These are phyloP conservation scores for Rhegmatorhina hoffmannsi DNA, from an alignment of 2,113 vertebrate species.

Conservation along the genomic window DNA sequence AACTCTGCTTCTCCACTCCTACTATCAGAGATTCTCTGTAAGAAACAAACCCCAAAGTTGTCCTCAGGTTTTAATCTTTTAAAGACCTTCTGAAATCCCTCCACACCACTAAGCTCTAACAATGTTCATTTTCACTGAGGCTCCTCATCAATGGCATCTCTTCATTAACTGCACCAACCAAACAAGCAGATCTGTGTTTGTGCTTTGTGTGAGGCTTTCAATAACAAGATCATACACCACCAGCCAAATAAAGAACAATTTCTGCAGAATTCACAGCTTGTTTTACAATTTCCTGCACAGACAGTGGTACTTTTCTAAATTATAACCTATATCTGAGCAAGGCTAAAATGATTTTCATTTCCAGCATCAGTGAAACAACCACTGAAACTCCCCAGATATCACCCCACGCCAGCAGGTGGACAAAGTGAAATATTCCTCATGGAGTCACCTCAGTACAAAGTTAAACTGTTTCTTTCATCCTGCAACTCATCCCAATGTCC, in stretches of 20 bases:
- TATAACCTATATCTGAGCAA: neutral
- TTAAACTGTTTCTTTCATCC: neutral
- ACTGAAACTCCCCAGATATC: neutral
- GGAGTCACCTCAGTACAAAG: neutral
- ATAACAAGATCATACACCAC: neutral
- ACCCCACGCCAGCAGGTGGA: neutral
- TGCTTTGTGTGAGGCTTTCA: neutral
- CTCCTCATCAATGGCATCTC: neutral
- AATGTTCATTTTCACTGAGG: neutral
- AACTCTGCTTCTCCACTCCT: neutral
- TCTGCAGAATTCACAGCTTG: neutral
- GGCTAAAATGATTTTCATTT: neutral
- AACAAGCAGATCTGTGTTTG: neutral
- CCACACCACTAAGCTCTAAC: neutral
- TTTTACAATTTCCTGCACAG: neutral
- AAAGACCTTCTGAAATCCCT: neutral
- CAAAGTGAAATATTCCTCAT: neutral
- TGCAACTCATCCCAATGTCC: neutral
- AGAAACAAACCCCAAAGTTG: neutral
- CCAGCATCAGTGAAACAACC: neutral
- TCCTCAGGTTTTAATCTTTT: neutral
- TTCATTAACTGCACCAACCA: neutral
- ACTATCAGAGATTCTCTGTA: neutral
- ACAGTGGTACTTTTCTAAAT: neutral
- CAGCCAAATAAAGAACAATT: neutral